These are phyloP conservation scores for Prunella himalayana DNA, from an alignment of 2,113 vertebrate species.

Conservation along the genomic window DNA sequence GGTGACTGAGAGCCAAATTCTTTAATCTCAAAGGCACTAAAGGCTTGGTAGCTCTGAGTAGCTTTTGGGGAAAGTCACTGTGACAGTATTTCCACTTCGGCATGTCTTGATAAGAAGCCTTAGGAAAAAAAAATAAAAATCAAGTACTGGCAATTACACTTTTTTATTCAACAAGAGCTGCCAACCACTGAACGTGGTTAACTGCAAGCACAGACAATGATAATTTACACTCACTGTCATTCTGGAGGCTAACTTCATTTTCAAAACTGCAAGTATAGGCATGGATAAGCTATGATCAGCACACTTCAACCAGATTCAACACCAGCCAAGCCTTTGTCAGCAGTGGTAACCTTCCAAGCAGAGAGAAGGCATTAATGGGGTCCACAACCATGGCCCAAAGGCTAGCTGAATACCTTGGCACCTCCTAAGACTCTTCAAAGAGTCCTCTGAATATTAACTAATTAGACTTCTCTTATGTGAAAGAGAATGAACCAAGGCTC, in stretches of 20 bases:
- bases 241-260: conserved; percentile 45
- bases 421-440: background rate
- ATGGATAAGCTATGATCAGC: conserved; percentile 44
- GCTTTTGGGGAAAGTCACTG: background rate
- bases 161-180: background rate
- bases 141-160: background rate
- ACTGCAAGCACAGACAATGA: conserved; percentile 48
- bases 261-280: conserved; percentile 44
- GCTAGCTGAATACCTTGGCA: background rate
- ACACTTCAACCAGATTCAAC: conserved; percentile 1
- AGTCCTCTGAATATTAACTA: background rate
- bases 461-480: background rate
- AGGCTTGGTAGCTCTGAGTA: background rate
- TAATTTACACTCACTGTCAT: conserved; percentile 29
- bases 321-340: conserved; percentile 39
- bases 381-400: background rate
- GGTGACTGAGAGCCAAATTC: conserved; percentile 27
- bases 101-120: background rate
- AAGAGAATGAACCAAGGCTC: background rate
- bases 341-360: conserved; percentile 16
- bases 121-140: background rate
- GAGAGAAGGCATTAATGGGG: background rate
- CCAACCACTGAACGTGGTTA: background rate
- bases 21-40: conserved; percentile 17
- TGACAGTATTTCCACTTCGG: background rate